Conservation (phyloP, 2,888 invertebrate genomes). For the Ditylenchus weischeri region DNA sequence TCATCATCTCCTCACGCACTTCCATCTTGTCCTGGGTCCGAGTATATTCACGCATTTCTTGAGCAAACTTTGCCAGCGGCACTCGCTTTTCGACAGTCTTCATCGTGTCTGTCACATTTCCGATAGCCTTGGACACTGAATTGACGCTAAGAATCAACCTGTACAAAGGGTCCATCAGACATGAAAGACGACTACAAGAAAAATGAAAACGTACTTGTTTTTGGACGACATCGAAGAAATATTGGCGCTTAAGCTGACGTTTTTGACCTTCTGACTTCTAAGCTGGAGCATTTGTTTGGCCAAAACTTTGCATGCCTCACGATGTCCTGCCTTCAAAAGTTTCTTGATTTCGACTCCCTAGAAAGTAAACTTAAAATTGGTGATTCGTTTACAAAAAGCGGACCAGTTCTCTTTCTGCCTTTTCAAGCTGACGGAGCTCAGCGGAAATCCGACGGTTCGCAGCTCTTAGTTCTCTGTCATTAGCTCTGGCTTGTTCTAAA, state of each 20-base stretch:
- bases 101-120: too few relatives aligned
- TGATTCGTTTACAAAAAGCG: neutral
- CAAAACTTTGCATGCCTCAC: slow-evolving; percentile 69
- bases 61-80: too few relatives aligned
- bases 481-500: slow-evolving; percentile 78
- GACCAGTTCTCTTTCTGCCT: slow-evolving; percentile 83
- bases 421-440: slow-evolving; percentile 76
- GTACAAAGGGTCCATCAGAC: too few relatives aligned
- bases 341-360: slow-evolving; percentile 84
- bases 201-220: slow-evolving; percentile 69
- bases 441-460: slow-evolving; percentile 79
- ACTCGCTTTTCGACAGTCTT: too few relatives aligned
- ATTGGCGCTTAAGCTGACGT: slow-evolving; percentile 78
- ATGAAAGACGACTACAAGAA: too few relatives aligned
- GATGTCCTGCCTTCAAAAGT: slow-evolving; percentile 80
- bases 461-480: slow-evolving; percentile 76
- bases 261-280: slow-evolving; percentile 80
- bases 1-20: too few relatives aligned
- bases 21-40: too few relatives aligned
- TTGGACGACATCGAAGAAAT: slow-evolving; percentile 75
- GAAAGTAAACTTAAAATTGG: slow-evolving; percentile 41
- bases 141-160: too few relatives aligned
- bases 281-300: slow-evolving; percentile 84
- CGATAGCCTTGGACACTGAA: too few relatives aligned
- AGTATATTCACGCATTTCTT: too few relatives aligned